Evolutionary conservation across 1,140 invertebrate genomes (phyloP).

Genomic region (Xylocopa sonorina): DNA sequence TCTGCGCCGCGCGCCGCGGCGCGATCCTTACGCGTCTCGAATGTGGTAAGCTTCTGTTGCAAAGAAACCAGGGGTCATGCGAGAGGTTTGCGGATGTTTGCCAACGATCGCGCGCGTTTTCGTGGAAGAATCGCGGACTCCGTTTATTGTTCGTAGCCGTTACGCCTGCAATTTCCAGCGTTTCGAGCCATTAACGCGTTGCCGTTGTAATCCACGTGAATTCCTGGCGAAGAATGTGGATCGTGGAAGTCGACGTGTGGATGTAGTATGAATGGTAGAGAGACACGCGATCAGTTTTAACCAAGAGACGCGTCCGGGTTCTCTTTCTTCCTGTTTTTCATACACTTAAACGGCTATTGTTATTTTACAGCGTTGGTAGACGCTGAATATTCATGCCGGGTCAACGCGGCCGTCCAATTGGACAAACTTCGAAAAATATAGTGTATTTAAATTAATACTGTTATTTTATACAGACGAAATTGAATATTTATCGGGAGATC

Average conservation of each 20-base stretch:
- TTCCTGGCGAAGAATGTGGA: too few relatives aligned
- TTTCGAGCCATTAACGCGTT: too few relatives aligned
- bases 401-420: neutral
- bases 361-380: neutral
- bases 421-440: constrained; percentile 21
- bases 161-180: too few relatives aligned
- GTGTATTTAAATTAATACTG: constrained; percentile 14
- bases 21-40: constrained; percentile 5
- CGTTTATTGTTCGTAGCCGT: neutral
- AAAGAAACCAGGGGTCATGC: neutral
- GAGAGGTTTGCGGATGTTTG: neutral
- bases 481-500: constrained; percentile 20
- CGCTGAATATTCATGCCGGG: neutral
- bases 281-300: too few relatives aligned
- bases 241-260: too few relatives aligned
- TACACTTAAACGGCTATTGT: neutral
- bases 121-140: neutral
- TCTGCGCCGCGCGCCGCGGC: constrained; percentile 36
- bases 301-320: too few relatives aligned
- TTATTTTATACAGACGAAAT: constrained; percentile 10
- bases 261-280: too few relatives aligned
- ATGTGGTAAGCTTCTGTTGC: constrained; percentile 13
- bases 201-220: too few relatives aligned
- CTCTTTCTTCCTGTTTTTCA: neutral
- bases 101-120: neutral